Percentiles rank a stretch among this genome's conserved stretches.
Evolutionary conservation across 2,113 vertebrate species (phyloP).

Genomic region (Phycodurus eques): DNA sequence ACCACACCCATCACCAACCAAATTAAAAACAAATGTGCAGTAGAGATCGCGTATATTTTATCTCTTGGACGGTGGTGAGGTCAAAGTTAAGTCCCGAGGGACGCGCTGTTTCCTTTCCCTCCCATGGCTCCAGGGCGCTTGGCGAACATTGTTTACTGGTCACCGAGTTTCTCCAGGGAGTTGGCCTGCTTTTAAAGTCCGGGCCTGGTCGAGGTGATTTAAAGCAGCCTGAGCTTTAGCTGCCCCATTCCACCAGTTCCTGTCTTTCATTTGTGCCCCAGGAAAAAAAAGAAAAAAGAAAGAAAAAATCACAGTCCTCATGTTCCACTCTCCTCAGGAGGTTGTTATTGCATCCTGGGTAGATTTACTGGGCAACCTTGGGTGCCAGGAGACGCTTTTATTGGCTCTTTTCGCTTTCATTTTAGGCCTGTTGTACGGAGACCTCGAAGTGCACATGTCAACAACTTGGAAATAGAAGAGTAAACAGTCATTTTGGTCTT

Average conservation of each 20-base stretch:
- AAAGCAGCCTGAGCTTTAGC: slow-evolving; percentile 49
- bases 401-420: slow-evolving; percentile 57
- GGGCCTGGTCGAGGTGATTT: slow-evolving; percentile 67
- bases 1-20: slow-evolving; percentile 40
- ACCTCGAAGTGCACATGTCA: slow-evolving; percentile 7
- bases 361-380: slow-evolving; percentile 64
- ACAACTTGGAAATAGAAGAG: slow-evolving; percentile 1
- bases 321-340: slow-evolving; percentile 55
- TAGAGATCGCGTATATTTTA: slow-evolving; percentile 61
- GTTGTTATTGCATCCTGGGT: slow-evolving; percentile 61
- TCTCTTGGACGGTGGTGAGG: slow-evolving; percentile 33
- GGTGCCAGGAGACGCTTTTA: slow-evolving; percentile 37
- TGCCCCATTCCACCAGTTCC: slow-evolving; percentile 51
- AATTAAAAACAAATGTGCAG: slow-evolving; percentile 63
- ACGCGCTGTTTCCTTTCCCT: slow-evolving; percentile 62
- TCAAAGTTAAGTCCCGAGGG: slow-evolving; percentile 68
- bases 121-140: slow-evolving; percentile 43
- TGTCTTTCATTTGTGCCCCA: slow-evolving; percentile 61
- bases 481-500: background rate
- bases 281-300: slow-evolving; percentile 62
- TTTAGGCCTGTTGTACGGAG: slow-evolving; percentile 13
- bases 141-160: slow-evolving; percentile 59
- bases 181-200: slow-evolving; percentile 42
- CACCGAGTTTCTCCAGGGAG: slow-evolving; percentile 42
- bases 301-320: slow-evolving; percentile 65